Percentiles rank a stretch among this genome's conserved stretches.
These are phyloP conservation scores for Dissostichus mawsoni DNA, from an alignment of 2,113 vertebrate genomes.

Conservation along the genomic window DNA sequence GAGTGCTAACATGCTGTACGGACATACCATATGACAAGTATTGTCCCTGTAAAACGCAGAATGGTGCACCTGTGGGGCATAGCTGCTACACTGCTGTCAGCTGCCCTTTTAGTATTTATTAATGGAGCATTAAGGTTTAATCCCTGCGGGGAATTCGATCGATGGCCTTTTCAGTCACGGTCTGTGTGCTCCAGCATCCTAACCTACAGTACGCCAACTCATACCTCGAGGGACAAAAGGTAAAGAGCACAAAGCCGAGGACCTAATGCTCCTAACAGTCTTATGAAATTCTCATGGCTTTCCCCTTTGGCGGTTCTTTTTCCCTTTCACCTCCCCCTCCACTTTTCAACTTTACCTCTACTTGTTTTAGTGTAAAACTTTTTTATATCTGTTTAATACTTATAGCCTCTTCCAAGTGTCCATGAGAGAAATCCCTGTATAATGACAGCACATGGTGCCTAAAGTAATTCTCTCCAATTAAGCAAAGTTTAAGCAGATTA, in stretches of 20 bases:
- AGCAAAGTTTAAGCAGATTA: constrained; percentile 11
- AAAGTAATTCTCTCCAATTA: background rate
- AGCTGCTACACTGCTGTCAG: constrained; percentile 11
- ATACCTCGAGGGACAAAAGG: constrained; percentile 15
- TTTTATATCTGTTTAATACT: background rate
- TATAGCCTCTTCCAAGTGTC: background rate
- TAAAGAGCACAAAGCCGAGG: constrained; percentile 23
- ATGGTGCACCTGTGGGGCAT: background rate
- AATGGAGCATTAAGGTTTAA: constrained; percentile 40
- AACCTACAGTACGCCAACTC: constrained; percentile 1
- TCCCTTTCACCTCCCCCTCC: constrained; percentile 3
- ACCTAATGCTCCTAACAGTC: constrained; percentile 8
- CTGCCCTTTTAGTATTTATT: constrained; percentile 35
- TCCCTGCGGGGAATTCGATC: constrained; percentile 27
- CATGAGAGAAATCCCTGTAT: background rate
- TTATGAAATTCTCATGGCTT: constrained; percentile 17
- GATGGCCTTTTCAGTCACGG: constrained; percentile 31
- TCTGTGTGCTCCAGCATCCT: background rate
- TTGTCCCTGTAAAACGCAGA: background rate
- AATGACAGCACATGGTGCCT: background rate
- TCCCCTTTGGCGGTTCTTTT: constrained; percentile 6
- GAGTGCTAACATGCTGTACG: background rate
- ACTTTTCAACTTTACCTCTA: background rate
- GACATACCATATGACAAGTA: background rate
- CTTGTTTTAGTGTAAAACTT: background rate